Evolutionary conservation across 2,797 vertebrate species (phyloP).

Genomic region (Distichodus sexfasciatus): DNA sequence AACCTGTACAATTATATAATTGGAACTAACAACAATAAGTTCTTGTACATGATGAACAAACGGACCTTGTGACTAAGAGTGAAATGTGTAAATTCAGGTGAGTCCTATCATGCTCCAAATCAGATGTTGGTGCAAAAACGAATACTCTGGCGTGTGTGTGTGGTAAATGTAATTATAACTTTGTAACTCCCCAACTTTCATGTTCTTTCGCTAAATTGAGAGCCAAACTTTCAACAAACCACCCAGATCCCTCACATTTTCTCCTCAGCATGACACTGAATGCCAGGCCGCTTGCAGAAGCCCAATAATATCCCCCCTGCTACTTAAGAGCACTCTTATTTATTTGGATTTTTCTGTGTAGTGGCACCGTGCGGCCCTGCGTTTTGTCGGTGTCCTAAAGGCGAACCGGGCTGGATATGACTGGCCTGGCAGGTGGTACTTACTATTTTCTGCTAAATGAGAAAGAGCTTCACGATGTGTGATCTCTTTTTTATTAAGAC

Average conservation of each 20-base stretch:
- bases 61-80: no score
- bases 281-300: conserved; percentile 59
- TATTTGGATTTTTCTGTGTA: conserved; percentile 67
- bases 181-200: conserved; percentile 10
- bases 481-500: conserved; percentile 39
- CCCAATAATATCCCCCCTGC: conserved; percentile 51
- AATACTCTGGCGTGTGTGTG: not conserved
- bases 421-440: conserved; percentile 64
- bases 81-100: not conserved
- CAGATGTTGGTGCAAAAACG: not conserved
- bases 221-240: conserved; percentile 51
- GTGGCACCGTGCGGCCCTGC: conserved; percentile 62
- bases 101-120: not conserved
- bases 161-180: not conserved
- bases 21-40: no score
- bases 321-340: conserved; percentile 65
- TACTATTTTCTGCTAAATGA: conserved; percentile 39
- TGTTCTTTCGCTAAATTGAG: conserved; percentile 13
- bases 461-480: conserved; percentile 42
- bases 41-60: no score
- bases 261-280: conserved; percentile 66
- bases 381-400: conserved; percentile 59
- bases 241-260: conserved; percentile 72
- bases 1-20: no score
- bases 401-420: conserved; percentile 57